These are phyloP conservation scores for Microtus pennsylvanicus DNA, from an alignment of 2,113 vertebrate genomes.

Conservation along the genomic window DNA sequence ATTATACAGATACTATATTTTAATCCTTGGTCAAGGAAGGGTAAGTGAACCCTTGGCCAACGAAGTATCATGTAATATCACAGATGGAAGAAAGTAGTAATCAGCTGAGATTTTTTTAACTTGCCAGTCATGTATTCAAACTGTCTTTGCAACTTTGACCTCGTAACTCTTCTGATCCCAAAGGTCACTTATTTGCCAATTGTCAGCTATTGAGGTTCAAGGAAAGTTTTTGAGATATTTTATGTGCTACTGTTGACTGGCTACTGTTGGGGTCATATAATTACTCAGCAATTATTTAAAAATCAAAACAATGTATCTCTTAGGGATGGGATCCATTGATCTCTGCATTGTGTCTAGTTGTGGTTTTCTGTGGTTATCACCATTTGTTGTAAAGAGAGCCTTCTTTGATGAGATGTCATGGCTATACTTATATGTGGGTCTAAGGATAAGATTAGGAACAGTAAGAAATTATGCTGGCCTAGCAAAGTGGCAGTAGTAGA, in stretches of 20 bases:
- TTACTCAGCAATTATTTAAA: slow-evolving; percentile 4
- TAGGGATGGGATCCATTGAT: neutral
- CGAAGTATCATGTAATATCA: neutral
- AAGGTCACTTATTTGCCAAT: neutral
- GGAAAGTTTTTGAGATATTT: slow-evolving; percentile 9
- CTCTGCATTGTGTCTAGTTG: neutral
- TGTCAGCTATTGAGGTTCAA: slow-evolving; percentile 25
- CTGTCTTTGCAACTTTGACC: neutral
- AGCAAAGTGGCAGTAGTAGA: neutral
- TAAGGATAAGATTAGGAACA: neutral
- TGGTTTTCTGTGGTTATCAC: neutral
- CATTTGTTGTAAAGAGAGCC: neutral
- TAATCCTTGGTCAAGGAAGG: slow-evolving; percentile 22
- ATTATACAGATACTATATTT: neutral
- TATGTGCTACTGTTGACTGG: neutral
- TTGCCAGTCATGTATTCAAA: neutral
- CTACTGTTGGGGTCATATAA: neutral
- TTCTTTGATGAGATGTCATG: neutral
- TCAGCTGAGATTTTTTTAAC: slow-evolving; percentile 9
- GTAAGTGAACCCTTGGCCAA: slow-evolving; percentile 8
- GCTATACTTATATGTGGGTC: neutral
- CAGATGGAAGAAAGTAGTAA: neutral
- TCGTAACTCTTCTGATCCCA: neutral
- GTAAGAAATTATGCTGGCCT: neutral
- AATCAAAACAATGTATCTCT: neutral